Evolutionary conservation across 2,797 vertebrate genomes (phyloP).

Genomic region (Ficedula albicollis): DNA sequence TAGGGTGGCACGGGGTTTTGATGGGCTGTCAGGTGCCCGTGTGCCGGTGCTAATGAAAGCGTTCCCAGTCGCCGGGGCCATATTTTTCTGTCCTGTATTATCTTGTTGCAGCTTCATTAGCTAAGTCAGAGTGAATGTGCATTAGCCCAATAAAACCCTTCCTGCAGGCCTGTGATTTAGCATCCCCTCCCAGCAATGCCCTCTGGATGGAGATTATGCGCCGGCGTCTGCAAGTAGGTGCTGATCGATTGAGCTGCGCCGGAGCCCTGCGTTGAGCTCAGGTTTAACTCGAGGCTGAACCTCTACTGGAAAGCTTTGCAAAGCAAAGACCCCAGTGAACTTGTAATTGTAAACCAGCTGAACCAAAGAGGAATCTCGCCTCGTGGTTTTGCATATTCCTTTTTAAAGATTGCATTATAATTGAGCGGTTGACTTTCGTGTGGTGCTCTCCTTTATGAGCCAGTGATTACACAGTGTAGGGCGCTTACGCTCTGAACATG

Average conservation of each 20-base stretch:
- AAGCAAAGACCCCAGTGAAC: conserved; percentile 47
- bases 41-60: conserved; percentile 10
- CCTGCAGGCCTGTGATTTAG: conserved; percentile 47
- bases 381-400: conserved; percentile 29
- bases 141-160: conserved; percentile 65
- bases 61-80: background rate
- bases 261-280: background rate
- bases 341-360: conserved; percentile 51
- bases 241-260: background rate
- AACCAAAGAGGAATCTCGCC: conserved; percentile 20
- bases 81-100: conserved; percentile 64
- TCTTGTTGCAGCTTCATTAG: conserved; percentile 67
- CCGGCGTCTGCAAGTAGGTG: background rate
- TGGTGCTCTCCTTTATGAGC: conserved; percentile 50
- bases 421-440: conserved; percentile 50
- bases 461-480: conserved; percentile 51
- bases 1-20: background rate
- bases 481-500: conserved; percentile 43
- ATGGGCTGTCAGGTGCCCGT: conserved; percentile 43
- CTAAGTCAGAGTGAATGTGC: conserved; percentile 50
- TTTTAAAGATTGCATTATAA: conserved; percentile 52
- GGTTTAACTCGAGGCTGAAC: conserved; percentile 48
- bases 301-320: conserved; percentile 31
- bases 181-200: conserved; percentile 20
- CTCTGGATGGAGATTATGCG: conserved; percentile 55